Evolutionary conservation across 30 jellyfish, hydroid and myxozoan genomes (phyloP).

Genomic region (Mastigias papua): DNA sequence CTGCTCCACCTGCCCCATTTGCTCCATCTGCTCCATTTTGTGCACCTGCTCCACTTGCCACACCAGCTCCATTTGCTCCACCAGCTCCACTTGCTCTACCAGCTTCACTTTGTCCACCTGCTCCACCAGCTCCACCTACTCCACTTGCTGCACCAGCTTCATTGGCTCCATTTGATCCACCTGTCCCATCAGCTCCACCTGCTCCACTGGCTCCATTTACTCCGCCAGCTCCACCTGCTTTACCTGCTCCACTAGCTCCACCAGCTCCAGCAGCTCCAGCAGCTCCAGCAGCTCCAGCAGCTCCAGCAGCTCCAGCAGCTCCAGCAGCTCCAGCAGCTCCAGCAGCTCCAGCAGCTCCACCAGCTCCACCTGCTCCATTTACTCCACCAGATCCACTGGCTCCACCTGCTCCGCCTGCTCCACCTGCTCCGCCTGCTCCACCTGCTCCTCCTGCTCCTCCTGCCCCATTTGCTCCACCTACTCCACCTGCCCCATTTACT

Average conservation of each 20-base stretch:
- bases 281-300: slow-evolving; percentile 7
- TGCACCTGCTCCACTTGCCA: too few species aligned
- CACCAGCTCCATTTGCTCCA: too few species aligned
- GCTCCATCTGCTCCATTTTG: too few species aligned
- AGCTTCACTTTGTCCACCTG: too few species aligned
- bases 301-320: slow-evolving; percentile 2
- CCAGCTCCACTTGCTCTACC: too few species aligned
- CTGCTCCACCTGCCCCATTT: too few species aligned
- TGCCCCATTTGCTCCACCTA: background rate
- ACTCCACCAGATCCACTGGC: slow-evolving; percentile 25
- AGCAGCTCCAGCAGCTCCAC: slow-evolving; percentile 9
- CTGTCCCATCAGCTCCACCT: too few species aligned
- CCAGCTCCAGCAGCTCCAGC: slow-evolving; percentile 27
- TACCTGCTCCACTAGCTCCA: slow-evolving; percentile 3
- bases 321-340: slow-evolving; percentile 29
- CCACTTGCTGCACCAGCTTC: too few species aligned
- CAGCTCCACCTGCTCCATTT: slow-evolving; percentile 40
- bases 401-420: slow-evolving; percentile 39
- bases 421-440: slow-evolving; percentile 33
- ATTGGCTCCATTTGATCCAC: too few species aligned
- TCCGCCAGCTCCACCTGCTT: slow-evolving; percentile 11
- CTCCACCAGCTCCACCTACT: too few species aligned
- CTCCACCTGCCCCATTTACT: background rate
- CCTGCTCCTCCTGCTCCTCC: background rate
- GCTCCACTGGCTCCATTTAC: slow-evolving; percentile 16